A percentile compares a stretch with the other conserved stretches of the same genome.
phyloP scores from a whole-genome alignment of 2,797 vertebrate species.

The Hephaestus fuliginosus region DNA sequence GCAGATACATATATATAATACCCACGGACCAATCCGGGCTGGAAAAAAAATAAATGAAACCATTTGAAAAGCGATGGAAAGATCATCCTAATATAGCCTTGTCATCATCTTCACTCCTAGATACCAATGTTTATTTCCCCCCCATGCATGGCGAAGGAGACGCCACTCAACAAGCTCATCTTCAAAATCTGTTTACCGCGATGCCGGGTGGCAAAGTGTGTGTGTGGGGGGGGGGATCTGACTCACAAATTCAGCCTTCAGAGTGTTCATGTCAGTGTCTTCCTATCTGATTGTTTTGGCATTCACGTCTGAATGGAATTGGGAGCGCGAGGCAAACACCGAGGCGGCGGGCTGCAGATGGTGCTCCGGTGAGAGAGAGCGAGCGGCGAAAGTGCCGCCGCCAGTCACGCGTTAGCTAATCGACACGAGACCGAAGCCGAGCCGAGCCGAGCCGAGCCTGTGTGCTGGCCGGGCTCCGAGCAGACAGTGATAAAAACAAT shows the following conservation, averaged over 20 bases:
- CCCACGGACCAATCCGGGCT: conserved; percentile 30
- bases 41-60: conserved; percentile 59
- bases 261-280: conserved; percentile 73
- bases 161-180: conserved; percentile 74
- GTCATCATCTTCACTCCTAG: conserved; percentile 56
- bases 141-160: conserved; percentile 56
- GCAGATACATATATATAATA: conserved; percentile 23
- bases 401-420: conserved; percentile 65
- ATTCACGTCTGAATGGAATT: conserved; percentile 70
- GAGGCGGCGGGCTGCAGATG: conserved; percentile 68
- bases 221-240: conserved; percentile 56
- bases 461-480: conserved; percentile 30
- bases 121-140: conserved; percentile 42
- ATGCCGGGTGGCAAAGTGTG: conserved; percentile 47
- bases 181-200: conserved; percentile 79
- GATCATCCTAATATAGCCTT: conserved; percentile 66
- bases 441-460: conserved; percentile 24
- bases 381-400: conserved; percentile 49
- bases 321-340: conserved; percentile 72
- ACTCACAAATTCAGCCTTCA: conserved; percentile 79
- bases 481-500: conserved; percentile 63
- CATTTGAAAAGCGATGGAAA: conserved; percentile 66
- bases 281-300: conserved; percentile 81
- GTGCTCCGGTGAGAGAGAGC: conserved; percentile 50
- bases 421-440: conserved; percentile 52